A percentile compares a stretch with the other conserved stretches of the same genome.
Conservation (phyloP, 2,888 invertebrate species). For the Euspilapteryx auroguttella region DNA sequence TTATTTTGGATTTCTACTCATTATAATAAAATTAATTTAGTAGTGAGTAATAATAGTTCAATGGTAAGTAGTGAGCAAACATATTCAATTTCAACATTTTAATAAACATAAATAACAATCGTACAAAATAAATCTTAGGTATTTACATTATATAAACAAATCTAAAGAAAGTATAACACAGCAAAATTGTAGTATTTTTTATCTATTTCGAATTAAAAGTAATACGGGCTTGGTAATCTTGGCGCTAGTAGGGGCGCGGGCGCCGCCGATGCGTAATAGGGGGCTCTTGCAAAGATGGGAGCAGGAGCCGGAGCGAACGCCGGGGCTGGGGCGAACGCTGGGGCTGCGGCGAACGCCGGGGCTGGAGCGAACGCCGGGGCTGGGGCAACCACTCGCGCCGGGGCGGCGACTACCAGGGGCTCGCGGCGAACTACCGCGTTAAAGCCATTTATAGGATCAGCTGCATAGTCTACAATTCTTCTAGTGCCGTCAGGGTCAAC, state of each 20-base stretch:
- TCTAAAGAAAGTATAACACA: slow-evolving; percentile 22
- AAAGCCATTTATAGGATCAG: slow-evolving; percentile 58
- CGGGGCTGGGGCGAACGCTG: slow-evolving; percentile 19
- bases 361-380: slow-evolving; percentile 17
- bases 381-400: slow-evolving; percentile 20
- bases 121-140: slow-evolving; percentile 19
- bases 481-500: slow-evolving; percentile 60
- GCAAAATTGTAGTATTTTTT: slow-evolving; percentile 54
- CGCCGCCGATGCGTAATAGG: slow-evolving; percentile 17
- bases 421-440: slow-evolving; percentile 60
- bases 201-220: slow-evolving; percentile 45
- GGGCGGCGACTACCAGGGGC: slow-evolving; percentile 30
- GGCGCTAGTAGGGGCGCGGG: slow-evolving; percentile 23
- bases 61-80: too few relatives aligned
- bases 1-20: too few relatives aligned
- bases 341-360: slow-evolving; percentile 13
- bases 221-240: slow-evolving; percentile 34
- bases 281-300: slow-evolving; percentile 22
- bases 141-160: slow-evolving; percentile 11
- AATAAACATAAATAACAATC: slow-evolving; percentile 37
- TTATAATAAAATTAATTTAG: too few relatives aligned
- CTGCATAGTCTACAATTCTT: slow-evolving; percentile 58
- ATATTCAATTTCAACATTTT: slow-evolving; percentile 1
- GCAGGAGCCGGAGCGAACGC: slow-evolving; percentile 11
- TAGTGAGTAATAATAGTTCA: too few relatives aligned